Evolutionary conservation across 2,888 invertebrate species (phyloP).

Genomic region (Eupithecia dodoneata): DNA sequence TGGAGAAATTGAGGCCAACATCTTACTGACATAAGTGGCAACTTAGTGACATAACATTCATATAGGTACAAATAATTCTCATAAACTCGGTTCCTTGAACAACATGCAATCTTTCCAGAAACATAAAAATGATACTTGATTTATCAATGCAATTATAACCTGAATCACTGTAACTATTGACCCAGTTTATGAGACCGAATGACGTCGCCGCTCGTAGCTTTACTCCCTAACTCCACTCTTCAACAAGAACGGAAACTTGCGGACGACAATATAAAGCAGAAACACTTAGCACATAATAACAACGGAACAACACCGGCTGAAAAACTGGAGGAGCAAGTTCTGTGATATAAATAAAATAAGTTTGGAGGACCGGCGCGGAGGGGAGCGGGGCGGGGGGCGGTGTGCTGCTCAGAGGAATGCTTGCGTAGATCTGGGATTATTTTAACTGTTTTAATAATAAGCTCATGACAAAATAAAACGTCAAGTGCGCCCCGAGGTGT

Average conservation of each 20-base stretch:
- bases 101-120: too few relatives aligned
- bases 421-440: too few relatives aligned
- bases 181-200: not conserved
- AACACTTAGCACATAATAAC: slow-evolving; percentile 32
- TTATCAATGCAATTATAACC: too few relatives aligned
- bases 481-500: too few relatives aligned
- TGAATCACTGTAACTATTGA: not conserved
- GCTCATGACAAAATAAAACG: too few relatives aligned
- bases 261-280: slow-evolving; percentile 16
- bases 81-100: too few relatives aligned
- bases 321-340: slow-evolving; percentile 17
- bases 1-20: too few relatives aligned
- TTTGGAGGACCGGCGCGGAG: not conserved
- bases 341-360: slow-evolving; percentile 26
- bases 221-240: not conserved
- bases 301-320: slow-evolving; percentile 8
- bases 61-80: too few relatives aligned
- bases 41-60: too few relatives aligned
- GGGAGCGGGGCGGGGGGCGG: not conserved
- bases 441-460: too few relatives aligned
- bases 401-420: not conserved
- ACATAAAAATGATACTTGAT: too few relatives aligned
- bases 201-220: not conserved
- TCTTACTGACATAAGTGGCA: too few relatives aligned
- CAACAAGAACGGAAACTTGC: not conserved